Evolutionary conservation across 1,140 invertebrate species (phyloP).

Genomic region (Idris sp.): DNA sequence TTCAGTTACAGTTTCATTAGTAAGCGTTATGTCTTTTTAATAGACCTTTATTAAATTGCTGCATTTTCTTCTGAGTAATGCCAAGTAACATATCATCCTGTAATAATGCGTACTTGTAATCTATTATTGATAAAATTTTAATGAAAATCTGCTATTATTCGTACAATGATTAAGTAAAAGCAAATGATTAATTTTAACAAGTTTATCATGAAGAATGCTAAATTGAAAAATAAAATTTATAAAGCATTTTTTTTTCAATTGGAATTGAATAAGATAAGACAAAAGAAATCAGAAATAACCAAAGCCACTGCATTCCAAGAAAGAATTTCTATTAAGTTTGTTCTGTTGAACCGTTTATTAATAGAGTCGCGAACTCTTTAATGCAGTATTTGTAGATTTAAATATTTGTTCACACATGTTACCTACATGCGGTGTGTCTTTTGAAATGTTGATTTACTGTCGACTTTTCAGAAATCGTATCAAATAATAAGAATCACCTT

Average conservation of each 20-base stretch:
- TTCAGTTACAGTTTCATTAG: slow-evolving; percentile 34
- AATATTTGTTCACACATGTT: slow-evolving; percentile 71
- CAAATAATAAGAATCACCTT: slow-evolving; percentile 47
- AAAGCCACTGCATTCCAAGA: slow-evolving; percentile 47
- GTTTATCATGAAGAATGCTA: too few relatives aligned
- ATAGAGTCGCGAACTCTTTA: slow-evolving; percentile 62
- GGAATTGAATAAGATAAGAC: too few relatives aligned
- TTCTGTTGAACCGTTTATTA: slow-evolving; percentile 66
- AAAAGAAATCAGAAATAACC: slow-evolving; percentile 56
- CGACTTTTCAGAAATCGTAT: slow-evolving; percentile 65
- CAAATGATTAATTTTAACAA: too few relatives aligned
- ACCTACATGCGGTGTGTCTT: slow-evolving; percentile 61
- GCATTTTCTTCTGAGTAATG: neutral
- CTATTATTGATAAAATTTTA: too few relatives aligned
- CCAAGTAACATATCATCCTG: too few relatives aligned
- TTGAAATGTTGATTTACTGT: slow-evolving; percentile 68
- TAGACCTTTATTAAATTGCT: slow-evolving; percentile 23
- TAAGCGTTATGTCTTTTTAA: slow-evolving; percentile 26
- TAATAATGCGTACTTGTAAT: too few relatives aligned
- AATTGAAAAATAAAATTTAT: too few relatives aligned
- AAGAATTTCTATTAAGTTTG: slow-evolving; percentile 50
- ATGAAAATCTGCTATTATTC: too few relatives aligned
- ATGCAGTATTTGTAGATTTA: slow-evolving; percentile 62
- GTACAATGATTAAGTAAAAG: too few relatives aligned
- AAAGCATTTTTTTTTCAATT: too few relatives aligned